A percentile compares a stretch with the other conserved stretches of the same genome.
phyloP scores from a whole-genome alignment of 1,140 invertebrate species.

The Rhopalosiphum padi region DNA sequence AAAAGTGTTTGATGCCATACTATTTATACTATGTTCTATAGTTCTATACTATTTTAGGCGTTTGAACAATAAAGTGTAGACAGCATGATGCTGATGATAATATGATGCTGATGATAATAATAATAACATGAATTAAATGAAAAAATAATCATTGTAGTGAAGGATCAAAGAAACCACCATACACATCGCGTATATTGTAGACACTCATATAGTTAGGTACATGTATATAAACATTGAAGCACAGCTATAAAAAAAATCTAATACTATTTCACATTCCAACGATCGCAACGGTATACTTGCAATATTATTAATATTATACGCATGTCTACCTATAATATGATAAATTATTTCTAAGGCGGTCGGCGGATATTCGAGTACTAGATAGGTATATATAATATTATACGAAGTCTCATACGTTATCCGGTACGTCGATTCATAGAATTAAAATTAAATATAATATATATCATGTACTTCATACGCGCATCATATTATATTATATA shows the following conservation, averaged over 20 bases:
- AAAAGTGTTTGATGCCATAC: not conserved
- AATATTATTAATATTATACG: not conserved
- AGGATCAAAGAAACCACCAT: constrained; percentile 8
- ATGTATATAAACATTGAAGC: not conserved
- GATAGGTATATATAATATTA: too few species aligned
- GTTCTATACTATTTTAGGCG: not conserved
- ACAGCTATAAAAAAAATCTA: not conserved
- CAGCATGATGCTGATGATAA: not conserved
- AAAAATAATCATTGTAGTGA: not conserved
- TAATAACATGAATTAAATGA: not conserved
- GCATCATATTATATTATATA: not conserved
- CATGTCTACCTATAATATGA: not conserved
- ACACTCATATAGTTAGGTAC: not conserved
- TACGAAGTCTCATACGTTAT: not conserved
- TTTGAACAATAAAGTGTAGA: not conserved
- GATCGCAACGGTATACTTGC: not conserved
- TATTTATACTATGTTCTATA: not conserved
- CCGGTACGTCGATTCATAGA: not conserved
- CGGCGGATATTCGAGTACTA: not conserved
- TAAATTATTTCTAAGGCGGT: not conserved
- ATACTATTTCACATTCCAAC: not conserved
- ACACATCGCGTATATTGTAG: not conserved
- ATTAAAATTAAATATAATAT: not conserved
- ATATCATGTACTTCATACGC: not conserved
- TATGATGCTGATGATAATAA: not conserved